A percentile compares a stretch with the other conserved stretches of the same genome.
These are phyloP conservation scores for Prionailurus viverrinus DNA, from an alignment of 2,113 vertebrate species.

Conservation along the genomic window DNA sequence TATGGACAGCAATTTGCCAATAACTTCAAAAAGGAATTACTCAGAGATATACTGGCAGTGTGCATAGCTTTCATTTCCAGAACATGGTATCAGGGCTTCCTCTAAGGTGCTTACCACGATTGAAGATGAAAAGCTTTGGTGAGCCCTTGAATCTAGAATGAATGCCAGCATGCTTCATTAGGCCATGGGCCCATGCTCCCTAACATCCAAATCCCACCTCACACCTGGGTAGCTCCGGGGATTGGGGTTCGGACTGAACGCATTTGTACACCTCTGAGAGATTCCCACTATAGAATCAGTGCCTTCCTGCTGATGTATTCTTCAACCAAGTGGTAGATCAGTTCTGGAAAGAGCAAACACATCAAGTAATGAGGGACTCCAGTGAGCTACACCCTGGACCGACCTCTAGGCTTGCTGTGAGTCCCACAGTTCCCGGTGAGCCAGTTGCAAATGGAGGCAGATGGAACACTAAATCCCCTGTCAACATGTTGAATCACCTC, in stretches of 20 bases:
- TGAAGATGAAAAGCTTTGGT: not conserved
- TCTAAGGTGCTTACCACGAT: not conserved
- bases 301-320: not conserved
- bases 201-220: not conserved
- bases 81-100: not conserved
- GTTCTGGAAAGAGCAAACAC: not conserved
- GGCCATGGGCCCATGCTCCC: not conserved
- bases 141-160: not conserved
- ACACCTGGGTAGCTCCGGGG: not conserved
- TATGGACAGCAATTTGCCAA: not conserved
- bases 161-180: not conserved
- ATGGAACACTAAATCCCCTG: not conserved
- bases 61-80: not conserved
- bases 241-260: not conserved
- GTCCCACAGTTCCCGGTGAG: not conserved
- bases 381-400: not conserved
- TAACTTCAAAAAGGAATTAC: not conserved
- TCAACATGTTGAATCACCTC: not conserved
- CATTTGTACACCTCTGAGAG: not conserved
- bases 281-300: not conserved
- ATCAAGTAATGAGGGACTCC: not conserved
- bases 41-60: not conserved
- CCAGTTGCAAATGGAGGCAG: not conserved
- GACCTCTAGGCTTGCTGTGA: not conserved
- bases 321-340: not conserved